Base-by-base conservation (phyloP, 2,797 vertebrate genomes). In the Arrhamphus sclerolepis region DNA sequence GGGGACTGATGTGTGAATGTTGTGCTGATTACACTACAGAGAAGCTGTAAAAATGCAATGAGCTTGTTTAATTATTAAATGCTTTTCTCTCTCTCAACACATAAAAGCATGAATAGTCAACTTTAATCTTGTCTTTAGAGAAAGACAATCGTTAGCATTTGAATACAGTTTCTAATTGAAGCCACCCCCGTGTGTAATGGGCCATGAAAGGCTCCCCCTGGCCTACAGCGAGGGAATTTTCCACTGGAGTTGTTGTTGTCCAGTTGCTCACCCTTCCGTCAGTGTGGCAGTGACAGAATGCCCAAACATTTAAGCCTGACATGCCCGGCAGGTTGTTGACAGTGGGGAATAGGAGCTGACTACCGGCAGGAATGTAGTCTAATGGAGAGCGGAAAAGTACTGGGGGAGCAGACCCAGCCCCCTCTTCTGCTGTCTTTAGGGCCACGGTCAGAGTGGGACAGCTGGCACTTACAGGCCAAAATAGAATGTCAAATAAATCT, bases 341-440 rank as follows among this genome's bases (percentile, higher is more conserved):
- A 62, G 76, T 54, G 42, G 57, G 75, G 70, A 74, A 75, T 39
- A 43, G 66, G 70, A 82, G 72, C 78, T 49, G 69, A 64, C 78
- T 47, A 44, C 54, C 18, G 66, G 43, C 56, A 59, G 80, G 86
- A 83, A 85, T 88, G 70, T 43, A 52, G 39, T 40, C 44, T 43
- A 57, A 62, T 42, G 26, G 57, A 46, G 70, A 85, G 57, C 19
- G 87, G 87, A 89, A 89, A 90, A 89, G 65, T 83, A 89, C 84
- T 46, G 60, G 68, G 58, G 51, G 18, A 19, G 10, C 16, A 46
- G 26, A 38, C 41, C 38, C 73, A 9, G 19, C 19, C 2, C 46
- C 47, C 29, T 46, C 17, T 29, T 66, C 58, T 59, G 46, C 44
- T 50, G 6, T 55, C 51, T 41, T 43, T 11, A 6, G 50, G 24